Base-by-base conservation (phyloP, 2,113 vertebrate species). In the Ornithorhynchus anatinus region DNA sequence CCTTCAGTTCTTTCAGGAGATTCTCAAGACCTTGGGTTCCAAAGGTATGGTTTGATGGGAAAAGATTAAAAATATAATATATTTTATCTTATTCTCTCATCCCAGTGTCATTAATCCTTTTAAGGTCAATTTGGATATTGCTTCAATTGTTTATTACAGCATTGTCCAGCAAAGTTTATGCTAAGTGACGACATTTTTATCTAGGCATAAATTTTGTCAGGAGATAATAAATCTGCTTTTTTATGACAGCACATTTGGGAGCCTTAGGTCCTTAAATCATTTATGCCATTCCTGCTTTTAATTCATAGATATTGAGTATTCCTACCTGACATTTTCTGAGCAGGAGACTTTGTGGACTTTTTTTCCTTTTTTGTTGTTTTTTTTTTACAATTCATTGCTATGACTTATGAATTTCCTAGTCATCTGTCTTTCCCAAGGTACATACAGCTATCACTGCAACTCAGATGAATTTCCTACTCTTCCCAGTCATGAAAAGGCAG, bases 331-430 rank as follows among this genome's bases (percentile, higher is more conserved):
- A 3, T 84, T 59, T 82, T 86, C 72, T 79, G 59, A 84, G 72
- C 53, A 17, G 22, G 33, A 86, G 70, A 82, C 63, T 38, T 67
- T 72, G 57, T 72, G 66, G 74, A 50, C 86, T 19, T 50, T 58
- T 29, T 79, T 35, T n/a, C n/a, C n/a, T n/a, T n/a, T n/a, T n/a
- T n/a, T n/a, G n/a, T n/a, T n/a, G n/a, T n/a, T n/a, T n/a, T n/a
- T n/a, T n/a, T n/a, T n/a, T n/a, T n/a, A n/a, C n/a, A n/a, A 86
- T 72, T 81, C 44, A 67, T 74, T 76, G 61, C 48, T 69, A 29
- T 79, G 81, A 87, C 79, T 90, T 72, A 69, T 82, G 89, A 87
- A 84, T 82, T 78, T 85, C 74, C 69, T 76, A 67, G 80, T 88
- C 68, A 84, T 86, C 66, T 75, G 11, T 79, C 71, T 87, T 75